phyloP scores from a whole-genome alignment of 1,140 invertebrate genomes.

The Theocolax elegans region DNA sequence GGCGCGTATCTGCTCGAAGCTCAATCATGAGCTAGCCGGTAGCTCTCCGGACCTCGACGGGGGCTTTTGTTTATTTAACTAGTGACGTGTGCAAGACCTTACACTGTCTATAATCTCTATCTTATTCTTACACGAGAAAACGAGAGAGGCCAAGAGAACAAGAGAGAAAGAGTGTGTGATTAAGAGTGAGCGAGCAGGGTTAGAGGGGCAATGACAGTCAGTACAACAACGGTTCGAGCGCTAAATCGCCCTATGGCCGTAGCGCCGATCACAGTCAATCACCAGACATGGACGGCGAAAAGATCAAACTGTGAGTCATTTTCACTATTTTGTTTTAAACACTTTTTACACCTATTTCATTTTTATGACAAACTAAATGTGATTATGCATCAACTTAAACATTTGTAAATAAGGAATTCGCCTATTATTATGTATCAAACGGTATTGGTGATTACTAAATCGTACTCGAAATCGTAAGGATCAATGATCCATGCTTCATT shows the following conservation, averaged over 20 bases:
- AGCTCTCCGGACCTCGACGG: too few relatives aligned
- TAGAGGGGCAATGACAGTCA: neutral
- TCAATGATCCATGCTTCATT: too few relatives aligned
- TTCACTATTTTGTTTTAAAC: neutral
- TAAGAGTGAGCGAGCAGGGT: neutral
- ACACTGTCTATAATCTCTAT: constrained; percentile 15
- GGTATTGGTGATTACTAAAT: too few relatives aligned
- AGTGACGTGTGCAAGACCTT: constrained; percentile 51
- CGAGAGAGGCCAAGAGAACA: neutral
- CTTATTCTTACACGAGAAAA: neutral
- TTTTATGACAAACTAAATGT: too few relatives aligned
- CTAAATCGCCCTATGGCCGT: neutral
- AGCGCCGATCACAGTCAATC: constrained; percentile 8
- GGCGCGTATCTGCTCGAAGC: too few relatives aligned
- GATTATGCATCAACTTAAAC: too few relatives aligned
- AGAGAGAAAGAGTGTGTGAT: too few relatives aligned
- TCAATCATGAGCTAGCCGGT: too few relatives aligned
- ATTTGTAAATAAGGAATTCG: too few relatives aligned
- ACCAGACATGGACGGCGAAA: constrained; percentile 58
- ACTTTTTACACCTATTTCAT: too few relatives aligned
- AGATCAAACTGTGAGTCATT: constrained; percentile 61
- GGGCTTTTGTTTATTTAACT: constrained; percentile 53
- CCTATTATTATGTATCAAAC: too few relatives aligned
- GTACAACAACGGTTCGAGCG: neutral
- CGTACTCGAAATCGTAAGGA: too few relatives aligned